Evolutionary conservation across 2,888 invertebrate genomes (phyloP), one percentile per base, ranked within the genome.

Genomic region (Lordiphosa fenestrarum): DNA sequence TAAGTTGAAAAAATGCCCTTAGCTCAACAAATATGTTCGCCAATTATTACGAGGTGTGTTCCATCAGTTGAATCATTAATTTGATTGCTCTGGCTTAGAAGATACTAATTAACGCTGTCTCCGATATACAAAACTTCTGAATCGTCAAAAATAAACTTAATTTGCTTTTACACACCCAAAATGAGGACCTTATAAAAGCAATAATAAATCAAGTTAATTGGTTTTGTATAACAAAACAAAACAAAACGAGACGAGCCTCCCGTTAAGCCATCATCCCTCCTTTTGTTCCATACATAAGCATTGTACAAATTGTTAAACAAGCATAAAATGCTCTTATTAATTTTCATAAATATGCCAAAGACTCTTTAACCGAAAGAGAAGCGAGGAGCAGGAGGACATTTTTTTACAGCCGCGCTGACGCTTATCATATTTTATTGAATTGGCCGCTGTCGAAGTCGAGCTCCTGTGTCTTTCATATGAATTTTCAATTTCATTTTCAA

Each of bases 401-500:
- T 66, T 63, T 64, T 65, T 57, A 54, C 52, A 50, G 65, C 47
- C 48, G 42, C 38, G 37, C 52, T 40, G 72, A 58, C 60, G 58
- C 63, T 64, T 68, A 76, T 66, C 70, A 62, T 64, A 58, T 73
- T 72, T 73, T 83, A 70, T 83, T 80, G 72, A 72, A 76, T 73
- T 80, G 77, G 65, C 83, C 12, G 21, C 55, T 19, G 42, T 40
- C 38, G 41, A 19, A 15, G 53, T 36, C 15, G 38, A 19, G 50
- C 39, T 39, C n/a, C 41, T 44, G 47, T 54, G 53, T 63, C 48
- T 55, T 64, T 62, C 68, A 66, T 66, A 81, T 77, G 77, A 76
- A 81, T 81, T 81, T 81, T 81, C 69, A 83, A 83, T 77, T 73
- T 76, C 53, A 44, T 64, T 66, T 73, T 76, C 61, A 82, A 74